Conservation (phyloP, 1,140 invertebrate species). For the Cherax quadricarinatus region DNA sequence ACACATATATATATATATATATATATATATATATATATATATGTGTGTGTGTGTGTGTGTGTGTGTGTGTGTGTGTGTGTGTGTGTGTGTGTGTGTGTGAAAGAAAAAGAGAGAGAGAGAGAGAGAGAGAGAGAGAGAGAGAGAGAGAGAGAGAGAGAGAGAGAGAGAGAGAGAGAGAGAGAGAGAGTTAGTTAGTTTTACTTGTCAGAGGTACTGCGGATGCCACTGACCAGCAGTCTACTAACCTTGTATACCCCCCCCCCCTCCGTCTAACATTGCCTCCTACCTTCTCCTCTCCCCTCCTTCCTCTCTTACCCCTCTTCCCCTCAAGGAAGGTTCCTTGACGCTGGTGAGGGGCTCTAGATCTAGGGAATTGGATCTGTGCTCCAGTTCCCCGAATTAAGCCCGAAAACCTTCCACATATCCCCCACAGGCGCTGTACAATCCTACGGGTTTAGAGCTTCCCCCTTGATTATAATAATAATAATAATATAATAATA, state of each 20-base stretch:
- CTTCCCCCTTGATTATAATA: too few species aligned
- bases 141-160: not conserved
- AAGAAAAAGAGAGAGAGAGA: slow-evolving; percentile 10
- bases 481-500: too few species aligned
- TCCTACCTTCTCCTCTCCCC: not conserved
- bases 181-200: not conserved
- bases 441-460: too few species aligned
- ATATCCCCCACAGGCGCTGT: too few species aligned
- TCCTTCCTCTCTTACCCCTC: too few species aligned
- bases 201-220: not conserved
- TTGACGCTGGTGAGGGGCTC: too few species aligned
- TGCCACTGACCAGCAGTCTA: not conserved
- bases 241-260: not conserved
- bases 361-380: too few species aligned
- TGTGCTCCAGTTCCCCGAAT: too few species aligned
- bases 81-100: not conserved
- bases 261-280: not conserved
- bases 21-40: not conserved
- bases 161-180: not conserved
- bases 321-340: too few species aligned
- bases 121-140: slow-evolving; percentile 10
- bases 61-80: not conserved
- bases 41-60: not conserved
- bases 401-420: too few species aligned
- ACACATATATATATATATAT: slow-evolving; percentile 12